Base-by-base conservation (phyloP, 2,797 vertebrate species). In the Leuciscus waleckii region DNA sequence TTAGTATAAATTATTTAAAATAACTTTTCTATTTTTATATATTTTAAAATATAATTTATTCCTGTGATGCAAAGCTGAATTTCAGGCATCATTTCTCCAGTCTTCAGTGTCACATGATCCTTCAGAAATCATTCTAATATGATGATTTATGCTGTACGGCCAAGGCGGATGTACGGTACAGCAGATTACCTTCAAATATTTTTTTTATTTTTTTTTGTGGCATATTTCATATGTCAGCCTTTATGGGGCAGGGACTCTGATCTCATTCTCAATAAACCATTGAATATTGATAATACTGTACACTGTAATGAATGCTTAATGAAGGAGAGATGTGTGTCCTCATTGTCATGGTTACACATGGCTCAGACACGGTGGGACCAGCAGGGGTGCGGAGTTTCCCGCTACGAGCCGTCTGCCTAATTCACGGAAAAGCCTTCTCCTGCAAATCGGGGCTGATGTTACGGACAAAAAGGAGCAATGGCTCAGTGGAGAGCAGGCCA, bases 391-490 rank as follows among this genome's bases (percentile, higher is more conserved):
- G 70, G 85, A 89, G 83, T 49, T 81, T 87, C 88, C 86, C 14
- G 83, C 86, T 79, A 85, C 0, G 85, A 77, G 61, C 83, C 75
- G 88, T 87, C 85, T 83, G 88, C 80, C 76, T 83, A 41, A 83
- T 85, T 77, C 65, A 73, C 67, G 35, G 68, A 85, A 79, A 56
- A 35, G 63, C 68, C 14, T 67, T 58, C 43, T 67, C 23, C 54
- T 39, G 56, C n/a, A 49, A 51, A 77, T 61, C 26, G 23, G 79
- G 43, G 56, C 74, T 58, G 67, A 78, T 85, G 69, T 56, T 79
- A 46, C 9, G 69, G 78, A 83, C 83, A 87, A 79, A 79, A 79
- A 70, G 90, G 89, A 83, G 77, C 75, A 91, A 88, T 83, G 87
- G 77, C 81, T 81, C 83, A 75, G 63, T 56, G 7, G 69, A 75